These are phyloP conservation scores for Aphelinus atriplicis DNA, from an alignment of 1,140 invertebrate species.

Conservation along the genomic window DNA sequence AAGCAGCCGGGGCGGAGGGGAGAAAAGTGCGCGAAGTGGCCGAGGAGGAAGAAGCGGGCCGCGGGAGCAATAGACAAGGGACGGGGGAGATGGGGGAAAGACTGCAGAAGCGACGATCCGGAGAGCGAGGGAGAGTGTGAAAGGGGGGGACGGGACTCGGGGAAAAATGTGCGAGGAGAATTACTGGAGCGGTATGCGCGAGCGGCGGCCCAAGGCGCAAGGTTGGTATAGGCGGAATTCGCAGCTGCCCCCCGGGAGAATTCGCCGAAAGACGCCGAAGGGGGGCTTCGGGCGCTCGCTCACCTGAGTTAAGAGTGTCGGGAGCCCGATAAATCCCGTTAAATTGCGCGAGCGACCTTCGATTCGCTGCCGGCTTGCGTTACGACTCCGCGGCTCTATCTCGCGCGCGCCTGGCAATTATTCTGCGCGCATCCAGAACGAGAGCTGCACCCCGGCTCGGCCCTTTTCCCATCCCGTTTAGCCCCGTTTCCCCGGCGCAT, in stretches of 20 bases:
- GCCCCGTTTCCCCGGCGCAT: background rate
- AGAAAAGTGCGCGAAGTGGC: background rate
- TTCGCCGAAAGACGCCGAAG: slow-evolving; percentile 7
- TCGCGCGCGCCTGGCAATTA: slow-evolving; percentile 30
- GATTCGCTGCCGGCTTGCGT: slow-evolving; percentile 40
- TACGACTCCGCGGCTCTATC: slow-evolving; percentile 40
- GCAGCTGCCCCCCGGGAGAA: slow-evolving; percentile 9
- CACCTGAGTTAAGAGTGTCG: slow-evolving; percentile 50
- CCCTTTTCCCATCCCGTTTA: background rate
- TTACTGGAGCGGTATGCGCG: background rate
- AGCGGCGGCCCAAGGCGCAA: background rate
- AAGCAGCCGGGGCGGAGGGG: background rate
- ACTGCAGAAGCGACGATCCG: background rate
- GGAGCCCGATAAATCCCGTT: slow-evolving; percentile 53
- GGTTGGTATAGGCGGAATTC: slow-evolving; percentile 30
- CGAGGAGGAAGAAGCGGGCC: background rate
- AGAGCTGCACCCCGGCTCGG: too few species aligned
- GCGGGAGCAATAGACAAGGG: slow-evolving; percentile 11
- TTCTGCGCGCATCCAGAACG: slow-evolving; percentile 15
- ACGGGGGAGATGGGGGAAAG: background rate
- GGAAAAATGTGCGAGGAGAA: slow-evolving; percentile 14
- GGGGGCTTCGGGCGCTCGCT: background rate
- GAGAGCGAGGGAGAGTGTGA: background rate
- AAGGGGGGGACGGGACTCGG: background rate
- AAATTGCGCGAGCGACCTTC: slow-evolving; percentile 54